Evolutionary conservation across 1,140 invertebrate genomes (phyloP), one percentile per base, ranked within the genome.

Genomic region (Bombus polaris): DNA sequence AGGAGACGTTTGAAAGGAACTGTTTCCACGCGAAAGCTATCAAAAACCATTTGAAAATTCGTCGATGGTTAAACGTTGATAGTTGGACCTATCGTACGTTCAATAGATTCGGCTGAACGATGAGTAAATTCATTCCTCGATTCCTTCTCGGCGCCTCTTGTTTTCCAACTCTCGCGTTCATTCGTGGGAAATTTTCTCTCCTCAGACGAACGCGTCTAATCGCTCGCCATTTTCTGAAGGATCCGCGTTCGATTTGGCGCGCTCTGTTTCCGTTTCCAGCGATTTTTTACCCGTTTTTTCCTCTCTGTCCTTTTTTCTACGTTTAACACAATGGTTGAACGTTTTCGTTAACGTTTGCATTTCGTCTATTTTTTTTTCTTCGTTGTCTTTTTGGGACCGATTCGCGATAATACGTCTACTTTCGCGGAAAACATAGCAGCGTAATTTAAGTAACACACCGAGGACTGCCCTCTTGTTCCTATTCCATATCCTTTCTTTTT

Each of bases 401-500:
- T 22, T 70, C 44, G 37, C 59, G 39, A 42, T 32, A 28, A 18
- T 42, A 15, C 44, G 37, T 59, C 15, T 59, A 59, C 25, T 2
- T 35, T 39, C 18, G 22, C 42, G 32, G 28, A 37, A 35, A 39
- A 66, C 72, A 71, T 28, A 22, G 5, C 32, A 44, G 42, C 42
- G 28, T 80, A 73, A 44, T 68, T 85, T 85, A 85, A 85, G 68
- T 15, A 71, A 72, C 53, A 65, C 47, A 62, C 37, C 66, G 83
- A 85, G 83, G 66, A 80, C 68, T 85, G 68, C 78, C 76, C 83
- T 80, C 66, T 80, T 85, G 83, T 85, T 85, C 83, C 83, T 85
- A 85, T 85, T 80, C 32, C 76, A 68, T 80, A 59, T 85, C 83
- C 75, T 65, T 35, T 68, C 18, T 44, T 59, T 70, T 42, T 77